phyloP scores from a whole-genome alignment of 2,113 vertebrate genomes.

The Leptosomus discolor region DNA sequence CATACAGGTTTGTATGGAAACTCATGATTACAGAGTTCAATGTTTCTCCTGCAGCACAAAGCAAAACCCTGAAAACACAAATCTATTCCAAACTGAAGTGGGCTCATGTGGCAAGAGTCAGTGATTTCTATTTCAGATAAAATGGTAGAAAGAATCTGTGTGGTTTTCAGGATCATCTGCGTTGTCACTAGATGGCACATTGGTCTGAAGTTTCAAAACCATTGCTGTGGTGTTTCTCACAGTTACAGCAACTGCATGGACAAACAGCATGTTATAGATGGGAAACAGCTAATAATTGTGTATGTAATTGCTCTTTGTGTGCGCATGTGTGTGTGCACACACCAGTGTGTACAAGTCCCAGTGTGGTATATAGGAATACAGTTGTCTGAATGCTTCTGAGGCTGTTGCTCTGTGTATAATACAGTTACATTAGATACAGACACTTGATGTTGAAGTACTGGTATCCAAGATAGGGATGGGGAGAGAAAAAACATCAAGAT shows the following conservation, averaged over 20 bases:
- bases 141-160: background rate
- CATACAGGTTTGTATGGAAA: background rate
- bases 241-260: background rate
- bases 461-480: background rate
- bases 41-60: background rate
- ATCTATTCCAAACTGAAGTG: background rate
- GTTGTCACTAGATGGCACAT: constrained; percentile 63
- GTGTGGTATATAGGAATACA: background rate
- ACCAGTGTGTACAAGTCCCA: background rate
- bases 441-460: background rate
- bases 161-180: background rate
- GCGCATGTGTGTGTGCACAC: accelerated
- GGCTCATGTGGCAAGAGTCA: background rate
- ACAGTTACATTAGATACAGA: background rate
- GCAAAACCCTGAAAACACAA: background rate
- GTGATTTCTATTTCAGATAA: background rate
- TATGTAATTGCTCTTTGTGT: background rate
- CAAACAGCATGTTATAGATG: background rate
- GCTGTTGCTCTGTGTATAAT: background rate
- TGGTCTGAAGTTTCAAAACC: constrained; percentile 15
- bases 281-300: background rate
- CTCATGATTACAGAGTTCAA: background rate
- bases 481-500: background rate
- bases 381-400: background rate
- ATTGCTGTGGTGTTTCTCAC: background rate